Conservation (phyloP, 2,113 vertebrate species). For the Petromus typicus region DNA sequence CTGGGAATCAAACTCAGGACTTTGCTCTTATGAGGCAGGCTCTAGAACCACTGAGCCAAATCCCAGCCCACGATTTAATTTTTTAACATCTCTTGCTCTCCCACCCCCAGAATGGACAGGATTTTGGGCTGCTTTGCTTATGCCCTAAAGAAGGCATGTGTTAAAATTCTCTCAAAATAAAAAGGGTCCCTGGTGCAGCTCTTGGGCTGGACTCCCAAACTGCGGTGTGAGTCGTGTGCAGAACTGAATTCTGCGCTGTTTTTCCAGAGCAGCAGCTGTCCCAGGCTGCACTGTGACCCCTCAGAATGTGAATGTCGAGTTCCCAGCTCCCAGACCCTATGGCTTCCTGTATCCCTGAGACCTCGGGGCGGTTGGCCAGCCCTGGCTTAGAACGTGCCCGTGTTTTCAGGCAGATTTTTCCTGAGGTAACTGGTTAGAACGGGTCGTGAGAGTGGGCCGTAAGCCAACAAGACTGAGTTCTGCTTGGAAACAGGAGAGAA, state of each 20-base stretch:
- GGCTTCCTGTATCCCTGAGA: background rate
- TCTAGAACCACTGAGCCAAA: too few species aligned
- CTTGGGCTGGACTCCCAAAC: background rate
- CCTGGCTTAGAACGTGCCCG: background rate
- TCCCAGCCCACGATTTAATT: background rate
- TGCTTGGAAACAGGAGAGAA: background rate
- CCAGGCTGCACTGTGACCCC: background rate
- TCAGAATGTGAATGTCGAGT: background rate
- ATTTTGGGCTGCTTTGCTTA: background rate
- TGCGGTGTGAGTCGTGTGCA: background rate
- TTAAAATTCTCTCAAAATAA: background rate
- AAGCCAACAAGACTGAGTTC: background rate
- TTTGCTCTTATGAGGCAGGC: too few species aligned
- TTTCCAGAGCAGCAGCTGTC: background rate
- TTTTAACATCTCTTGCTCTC: background rate
- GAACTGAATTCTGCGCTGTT: background rate
- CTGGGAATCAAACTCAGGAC: too few species aligned
- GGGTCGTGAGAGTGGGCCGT: background rate
- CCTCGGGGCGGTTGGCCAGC: background rate
- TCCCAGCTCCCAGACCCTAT: background rate
- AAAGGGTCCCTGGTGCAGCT: background rate
- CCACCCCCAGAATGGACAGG: background rate
- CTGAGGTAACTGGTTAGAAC: background rate
- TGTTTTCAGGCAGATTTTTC: background rate
- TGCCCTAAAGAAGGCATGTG: background rate